Evolutionary conservation across 2,888 invertebrate genomes (phyloP).

Genomic region (Tenthredo mesomela): DNA sequence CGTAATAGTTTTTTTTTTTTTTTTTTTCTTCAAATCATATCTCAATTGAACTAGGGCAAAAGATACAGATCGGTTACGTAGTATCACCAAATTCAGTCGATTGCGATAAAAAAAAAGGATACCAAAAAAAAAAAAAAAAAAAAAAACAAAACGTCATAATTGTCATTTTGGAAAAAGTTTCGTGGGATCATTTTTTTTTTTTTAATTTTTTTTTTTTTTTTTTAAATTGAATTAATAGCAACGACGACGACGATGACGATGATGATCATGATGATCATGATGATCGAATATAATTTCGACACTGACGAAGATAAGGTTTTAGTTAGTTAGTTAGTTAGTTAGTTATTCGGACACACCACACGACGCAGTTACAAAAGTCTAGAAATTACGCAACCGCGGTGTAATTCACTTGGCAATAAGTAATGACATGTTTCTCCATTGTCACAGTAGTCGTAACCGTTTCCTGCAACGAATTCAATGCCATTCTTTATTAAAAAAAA

Average conservation of each 20-base stretch:
- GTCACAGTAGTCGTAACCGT: background rate
- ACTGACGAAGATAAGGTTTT: background rate
- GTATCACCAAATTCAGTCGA: background rate
- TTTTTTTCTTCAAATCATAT: background rate
- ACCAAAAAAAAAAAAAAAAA: too few species aligned
- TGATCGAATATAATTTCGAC: background rate
- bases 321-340: background rate
- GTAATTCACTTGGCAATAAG: slow-evolving; percentile 1
- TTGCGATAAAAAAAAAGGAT: too few species aligned
- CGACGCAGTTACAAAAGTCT: background rate
- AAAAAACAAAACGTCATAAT: background rate
- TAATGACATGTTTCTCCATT: slow-evolving; percentile 12
- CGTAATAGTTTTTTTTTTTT: too few species aligned
- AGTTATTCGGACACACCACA: background rate
- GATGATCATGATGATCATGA: too few species aligned
- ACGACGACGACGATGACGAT: background rate
- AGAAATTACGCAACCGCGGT: background rate
- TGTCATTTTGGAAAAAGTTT: background rate
- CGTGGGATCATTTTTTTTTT: too few species aligned
- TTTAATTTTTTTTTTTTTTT: too few species aligned
- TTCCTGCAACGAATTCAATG: slow-evolving; percentile 36
- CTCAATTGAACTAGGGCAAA: too few species aligned
- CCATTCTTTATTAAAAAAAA: background rate
- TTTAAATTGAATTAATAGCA: too few species aligned
- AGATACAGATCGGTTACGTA: background rate